Evolutionary conservation across 2,797 vertebrate genomes (phyloP).

Genomic region (Anabas testudineus): DNA sequence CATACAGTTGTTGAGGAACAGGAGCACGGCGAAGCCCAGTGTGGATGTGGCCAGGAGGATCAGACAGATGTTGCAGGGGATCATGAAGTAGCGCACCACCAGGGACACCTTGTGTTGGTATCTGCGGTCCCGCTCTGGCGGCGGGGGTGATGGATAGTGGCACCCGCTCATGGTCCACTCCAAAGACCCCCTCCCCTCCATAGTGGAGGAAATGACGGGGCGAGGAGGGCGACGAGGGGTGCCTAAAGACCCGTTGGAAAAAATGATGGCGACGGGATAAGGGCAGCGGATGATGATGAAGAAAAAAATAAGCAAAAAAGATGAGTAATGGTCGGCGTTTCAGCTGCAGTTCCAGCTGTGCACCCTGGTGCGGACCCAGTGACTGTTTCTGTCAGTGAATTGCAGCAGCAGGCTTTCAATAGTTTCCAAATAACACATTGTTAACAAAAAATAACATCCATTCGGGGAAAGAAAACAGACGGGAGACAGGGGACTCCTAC

Average conservation of each 20-base stretch:
- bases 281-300: slow-evolving; percentile 42
- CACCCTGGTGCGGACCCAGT: slow-evolving; percentile 44
- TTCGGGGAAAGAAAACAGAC: slow-evolving; percentile 56
- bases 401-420: slow-evolving; percentile 65
- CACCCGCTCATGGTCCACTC: slow-evolving; percentile 90
- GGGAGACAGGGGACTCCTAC: slow-evolving; percentile 61
- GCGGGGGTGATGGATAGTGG: slow-evolving; percentile 85
- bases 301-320: slow-evolving; percentile 21
- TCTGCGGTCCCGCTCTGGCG: slow-evolving; percentile 88
- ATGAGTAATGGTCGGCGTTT: slow-evolving; percentile 55
- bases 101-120: slow-evolving; percentile 95
- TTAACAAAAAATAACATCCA: slow-evolving; percentile 79
- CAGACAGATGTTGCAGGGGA: slow-evolving; percentile 98
- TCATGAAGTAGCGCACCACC: slow-evolving; percentile 97
- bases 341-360: slow-evolving; percentile 75
- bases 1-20: slow-evolving; percentile 99
- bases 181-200: slow-evolving; percentile 79
- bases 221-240: slow-evolving; percentile 73
- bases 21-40: slow-evolving; percentile 93
- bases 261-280: slow-evolving; percentile 71
- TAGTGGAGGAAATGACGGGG: slow-evolving; percentile 68
- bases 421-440: slow-evolving; percentile 83
- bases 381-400: slow-evolving; percentile 71
- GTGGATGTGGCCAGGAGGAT: slow-evolving; percentile 96
- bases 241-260: slow-evolving; percentile 77